Evolutionary conservation across 2,797 vertebrate species (phyloP).

Genomic region (Etheostoma nigrum): DNA sequence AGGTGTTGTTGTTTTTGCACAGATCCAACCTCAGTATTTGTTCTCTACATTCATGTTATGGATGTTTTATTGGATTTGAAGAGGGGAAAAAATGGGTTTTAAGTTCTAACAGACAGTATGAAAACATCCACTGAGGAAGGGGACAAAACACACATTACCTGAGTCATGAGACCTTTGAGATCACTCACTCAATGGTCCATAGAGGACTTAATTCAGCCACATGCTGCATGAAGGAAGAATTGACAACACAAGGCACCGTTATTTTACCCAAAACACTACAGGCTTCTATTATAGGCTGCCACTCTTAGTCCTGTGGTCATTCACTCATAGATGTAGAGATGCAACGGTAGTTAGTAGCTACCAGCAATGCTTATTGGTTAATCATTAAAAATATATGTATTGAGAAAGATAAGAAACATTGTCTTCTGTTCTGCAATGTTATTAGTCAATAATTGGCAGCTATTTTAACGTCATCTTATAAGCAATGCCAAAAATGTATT

Average conservation of each 20-base stretch:
- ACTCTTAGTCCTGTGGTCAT: background rate
- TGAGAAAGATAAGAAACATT: background rate
- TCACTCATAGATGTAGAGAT: background rate
- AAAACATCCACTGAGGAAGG: background rate
- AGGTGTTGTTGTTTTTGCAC: background rate
- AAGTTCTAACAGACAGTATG: background rate
- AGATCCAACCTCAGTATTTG: background rate
- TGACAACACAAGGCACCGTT: background rate
- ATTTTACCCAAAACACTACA: background rate
- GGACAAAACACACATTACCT: slow-evolving; percentile 17
- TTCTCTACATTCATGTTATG: background rate
- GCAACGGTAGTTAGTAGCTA: background rate
- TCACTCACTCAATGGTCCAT: slow-evolving; percentile 14
- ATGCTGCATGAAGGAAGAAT: background rate
- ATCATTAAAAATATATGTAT: background rate
- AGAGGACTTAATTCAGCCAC: slow-evolving; percentile 1
- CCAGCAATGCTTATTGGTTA: background rate
- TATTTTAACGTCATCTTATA: background rate
- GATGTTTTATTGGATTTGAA: slow-evolving; percentile 2
- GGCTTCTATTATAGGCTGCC: background rate
- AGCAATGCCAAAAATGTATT: background rate
- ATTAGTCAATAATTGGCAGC: background rate
- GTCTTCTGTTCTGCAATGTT: background rate
- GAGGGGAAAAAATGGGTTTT: background rate
- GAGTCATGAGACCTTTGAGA: background rate